A percentile compares a stretch with the other conserved stretches of the same genome.
Evolutionary conservation across 1,140 invertebrate species (phyloP).

Genomic region (Ganaspis sp.): DNA sequence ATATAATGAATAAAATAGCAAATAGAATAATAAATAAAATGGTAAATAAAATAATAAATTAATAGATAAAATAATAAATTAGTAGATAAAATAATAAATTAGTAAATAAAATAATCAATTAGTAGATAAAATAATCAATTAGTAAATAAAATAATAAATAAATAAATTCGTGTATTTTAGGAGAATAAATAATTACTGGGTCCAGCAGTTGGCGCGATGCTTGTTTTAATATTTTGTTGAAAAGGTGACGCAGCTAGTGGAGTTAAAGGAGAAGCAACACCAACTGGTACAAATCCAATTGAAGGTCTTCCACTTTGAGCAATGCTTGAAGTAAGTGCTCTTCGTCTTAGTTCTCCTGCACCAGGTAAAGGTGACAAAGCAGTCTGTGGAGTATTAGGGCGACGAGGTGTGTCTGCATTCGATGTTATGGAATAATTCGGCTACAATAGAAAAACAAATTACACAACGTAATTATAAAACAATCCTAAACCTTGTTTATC

Average conservation of each 20-base stretch:
- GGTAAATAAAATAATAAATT: too few relatives aligned
- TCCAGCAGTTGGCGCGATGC: conserved; percentile 55
- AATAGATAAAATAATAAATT: too few relatives aligned
- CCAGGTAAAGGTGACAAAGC: conserved; percentile 43
- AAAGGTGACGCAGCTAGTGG: conserved; percentile 51
- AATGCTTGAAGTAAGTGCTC: conserved; percentile 60
- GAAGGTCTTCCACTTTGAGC: conserved; percentile 55
- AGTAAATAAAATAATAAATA: too few relatives aligned
- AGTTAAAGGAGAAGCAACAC: conserved; percentile 41
- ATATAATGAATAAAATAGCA: too few relatives aligned
- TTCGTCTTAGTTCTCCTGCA: conserved; percentile 63
- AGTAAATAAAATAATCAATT: too few relatives aligned
- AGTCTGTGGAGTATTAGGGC: conserved; percentile 56
- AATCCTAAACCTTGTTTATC: too few relatives aligned
- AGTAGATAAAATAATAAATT: too few relatives aligned
- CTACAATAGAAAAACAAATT: conserved; percentile 49
- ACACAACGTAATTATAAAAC: too few relatives aligned
- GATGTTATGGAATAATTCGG: conserved; percentile 39
- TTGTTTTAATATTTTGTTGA: conserved; percentile 52
- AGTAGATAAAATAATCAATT: too few relatives aligned
- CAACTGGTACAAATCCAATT: conserved; percentile 46
- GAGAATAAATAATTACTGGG: conserved; percentile 62
- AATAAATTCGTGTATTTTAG: too few relatives aligned
- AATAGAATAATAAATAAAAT: too few relatives aligned
- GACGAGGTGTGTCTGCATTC: conserved; percentile 58